Evolutionary conservation across 2,888 invertebrate species (phyloP), one percentile per base, ranked within the genome.

Genomic region (Aphodius sticticus): DNA sequence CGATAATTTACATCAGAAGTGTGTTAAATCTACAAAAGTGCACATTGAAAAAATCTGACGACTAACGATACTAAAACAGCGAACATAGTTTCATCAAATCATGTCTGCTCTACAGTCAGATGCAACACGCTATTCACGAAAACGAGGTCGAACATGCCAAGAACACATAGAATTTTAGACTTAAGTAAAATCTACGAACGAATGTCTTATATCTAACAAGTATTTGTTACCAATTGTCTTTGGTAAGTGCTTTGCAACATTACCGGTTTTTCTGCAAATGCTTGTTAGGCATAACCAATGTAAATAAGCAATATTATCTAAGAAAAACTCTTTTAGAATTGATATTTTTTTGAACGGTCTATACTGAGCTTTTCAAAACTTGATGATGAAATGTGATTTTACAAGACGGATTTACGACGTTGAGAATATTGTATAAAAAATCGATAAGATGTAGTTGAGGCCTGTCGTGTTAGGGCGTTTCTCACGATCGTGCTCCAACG

Each of bases 221-320:
- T 53, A 53, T 53, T 53, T 53, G 53, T 53, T 53, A 53, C 7
- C 53, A 53, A 53, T 53, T 53, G 12, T 53, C 53, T 7, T 53
- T 7, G 12, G 53, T 7, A 53, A 9, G 53, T 53, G 53, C 53
- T 53, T 53, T 53, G 53, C 53, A 5, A 53, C 53, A 53, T 53
- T 53, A 53, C 53, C 53, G 53, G 7, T 53, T 12, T 53, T 53
- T 12, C 12, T 12, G 53, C 53, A 53, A 53, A 53, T 53, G 53
- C 53, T 53, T 53, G 53, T 53, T 53, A 53, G 53, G 53, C 53
- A 53, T 53, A 53, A 53, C 53, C 53, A 53, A 53, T 74, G 74
- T 74, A 74, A 74, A 74, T 74, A 74, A 74, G 74, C 74, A 74
- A 74, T 74, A 74, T 37, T 74, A 74, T 74, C 37, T 74, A 74